phyloP scores from a whole-genome alignment of 2,113 vertebrate genomes.

The Proterorhinus semilunaris region DNA sequence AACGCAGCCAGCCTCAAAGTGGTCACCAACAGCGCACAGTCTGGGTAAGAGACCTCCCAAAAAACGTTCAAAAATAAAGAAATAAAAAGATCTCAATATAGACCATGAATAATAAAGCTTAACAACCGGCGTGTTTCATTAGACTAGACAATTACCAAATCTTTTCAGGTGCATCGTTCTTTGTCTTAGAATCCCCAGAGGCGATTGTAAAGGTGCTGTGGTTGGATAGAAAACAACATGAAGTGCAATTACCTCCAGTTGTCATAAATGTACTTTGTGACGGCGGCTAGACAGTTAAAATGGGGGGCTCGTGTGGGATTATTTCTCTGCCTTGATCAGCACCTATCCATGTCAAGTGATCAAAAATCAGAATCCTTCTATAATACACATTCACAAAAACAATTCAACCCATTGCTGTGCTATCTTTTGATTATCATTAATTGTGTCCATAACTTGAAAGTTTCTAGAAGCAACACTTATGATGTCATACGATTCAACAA shows the following conservation, averaged over 20 bases:
- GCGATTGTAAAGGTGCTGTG: conserved; percentile 10
- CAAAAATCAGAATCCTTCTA: background rate
- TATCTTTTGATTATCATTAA: too few species aligned
- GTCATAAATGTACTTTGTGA: conserved; percentile 6
- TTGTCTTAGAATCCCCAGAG: conserved; percentile 7
- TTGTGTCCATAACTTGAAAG: too few species aligned
- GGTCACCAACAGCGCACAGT: conserved; percentile 89
- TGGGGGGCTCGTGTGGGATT: background rate
- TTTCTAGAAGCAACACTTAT: too few species aligned
- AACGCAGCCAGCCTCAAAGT: conserved; percentile 98
- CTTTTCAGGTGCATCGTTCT: background rate
- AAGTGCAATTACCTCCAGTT: conserved; percentile 19
- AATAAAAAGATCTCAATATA: background rate
- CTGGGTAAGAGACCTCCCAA: conserved; percentile 80
- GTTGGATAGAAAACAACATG: conserved; percentile 18
- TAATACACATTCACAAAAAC: too few species aligned
- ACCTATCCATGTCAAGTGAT: background rate
- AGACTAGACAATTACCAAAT: conserved; percentile 3
- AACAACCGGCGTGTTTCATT: background rate
- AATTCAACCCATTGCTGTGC: too few species aligned
- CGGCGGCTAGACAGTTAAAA: conserved; percentile 1
- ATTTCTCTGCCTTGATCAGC: background rate
- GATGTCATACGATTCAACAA: too few species aligned
- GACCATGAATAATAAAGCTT: background rate
- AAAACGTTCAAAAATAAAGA: background rate